phyloP scores from a whole-genome alignment of 2,797 vertebrate species.

The Orientallactaga sibirica region DNA sequence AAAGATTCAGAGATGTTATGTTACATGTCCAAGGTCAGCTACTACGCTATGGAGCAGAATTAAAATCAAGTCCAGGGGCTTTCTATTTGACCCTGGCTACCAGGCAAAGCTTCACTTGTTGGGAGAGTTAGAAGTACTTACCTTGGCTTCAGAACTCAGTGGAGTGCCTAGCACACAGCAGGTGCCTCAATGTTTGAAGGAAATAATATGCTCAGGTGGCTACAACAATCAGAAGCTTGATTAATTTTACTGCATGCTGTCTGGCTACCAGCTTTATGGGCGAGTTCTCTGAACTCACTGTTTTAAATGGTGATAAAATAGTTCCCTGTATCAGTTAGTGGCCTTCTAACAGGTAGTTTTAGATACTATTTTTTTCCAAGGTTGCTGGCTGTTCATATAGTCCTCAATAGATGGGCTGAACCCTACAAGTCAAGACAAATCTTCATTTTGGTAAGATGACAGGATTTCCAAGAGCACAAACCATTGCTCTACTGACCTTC shows the following conservation, averaged over 20 bases:
- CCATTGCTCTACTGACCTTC: background rate
- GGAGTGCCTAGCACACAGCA: background rate
- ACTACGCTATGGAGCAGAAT: slow-evolving; percentile 17
- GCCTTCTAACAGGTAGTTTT: background rate
- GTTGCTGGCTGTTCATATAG: background rate
- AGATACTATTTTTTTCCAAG: slow-evolving; percentile 23
- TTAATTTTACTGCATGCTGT: background rate
- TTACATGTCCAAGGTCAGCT: background rate
- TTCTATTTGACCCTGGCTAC: background rate
- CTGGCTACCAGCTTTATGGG: background rate
- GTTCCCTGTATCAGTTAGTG: background rate
- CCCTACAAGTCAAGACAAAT: background rate
- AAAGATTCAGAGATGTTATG: background rate
- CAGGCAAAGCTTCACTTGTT: background rate
- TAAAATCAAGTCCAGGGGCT: background rate
- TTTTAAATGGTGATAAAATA: slow-evolving; percentile 16
- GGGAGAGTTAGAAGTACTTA: background rate
- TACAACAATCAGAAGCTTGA: background rate
- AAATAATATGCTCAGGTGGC: background rate
- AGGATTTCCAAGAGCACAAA: slow-evolving; percentile 1
- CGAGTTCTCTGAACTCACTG: background rate
- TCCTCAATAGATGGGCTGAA: background rate
- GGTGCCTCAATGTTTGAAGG: background rate
- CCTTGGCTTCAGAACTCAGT: slow-evolving; percentile 21
- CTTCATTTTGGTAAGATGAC: background rate